Evolutionary conservation across 1,140 invertebrate genomes (phyloP).

Genomic region (Apolygus lucorum): DNA sequence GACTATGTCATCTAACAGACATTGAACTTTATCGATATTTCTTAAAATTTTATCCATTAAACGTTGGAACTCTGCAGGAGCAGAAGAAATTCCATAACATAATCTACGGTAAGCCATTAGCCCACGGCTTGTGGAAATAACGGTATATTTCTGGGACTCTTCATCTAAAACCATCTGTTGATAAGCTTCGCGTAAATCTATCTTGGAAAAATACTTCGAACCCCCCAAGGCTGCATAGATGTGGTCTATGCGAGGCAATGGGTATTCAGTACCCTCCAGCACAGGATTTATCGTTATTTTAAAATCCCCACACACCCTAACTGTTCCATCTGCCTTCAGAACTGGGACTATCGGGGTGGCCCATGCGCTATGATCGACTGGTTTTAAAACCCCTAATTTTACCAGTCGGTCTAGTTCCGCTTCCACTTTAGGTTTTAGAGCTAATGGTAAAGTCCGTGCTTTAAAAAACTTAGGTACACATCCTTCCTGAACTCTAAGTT

Average conservation of each 20-base stretch:
- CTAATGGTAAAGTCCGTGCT: background rate
- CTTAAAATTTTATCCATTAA: background rate
- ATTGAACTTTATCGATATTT: too few species aligned
- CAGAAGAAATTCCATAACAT: constrained; percentile 3
- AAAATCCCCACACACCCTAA: constrained; percentile 20
- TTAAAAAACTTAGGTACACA: background rate
- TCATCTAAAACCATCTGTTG: constrained; percentile 6
- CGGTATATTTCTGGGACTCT: background rate
- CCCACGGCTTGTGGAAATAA: background rate
- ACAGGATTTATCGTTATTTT: constrained; percentile 2
- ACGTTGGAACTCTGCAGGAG: constrained; percentile 1
- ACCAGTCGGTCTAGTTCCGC: constrained; percentile 1
- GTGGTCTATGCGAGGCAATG: constrained; percentile 5
- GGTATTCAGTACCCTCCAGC: too few species aligned
- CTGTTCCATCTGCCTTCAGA: constrained; percentile 9
- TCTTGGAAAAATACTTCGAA: constrained; percentile 10
- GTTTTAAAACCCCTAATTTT: background rate
- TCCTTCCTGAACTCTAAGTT: too few species aligned
- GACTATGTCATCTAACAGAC: constrained; percentile 10
- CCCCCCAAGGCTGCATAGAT: background rate
- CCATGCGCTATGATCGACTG: constrained; percentile 14
- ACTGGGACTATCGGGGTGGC: constrained; percentile 16
- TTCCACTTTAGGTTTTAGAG: constrained; percentile 11
- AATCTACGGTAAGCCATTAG: background rate
- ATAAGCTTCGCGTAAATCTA: constrained; percentile 18